A percentile compares a stretch with the other conserved stretches of the same genome.
These are phyloP conservation scores for Caenorhabditis sinica DNA, from an alignment of 2,888 invertebrate genomes.

Conservation along the genomic window DNA sequence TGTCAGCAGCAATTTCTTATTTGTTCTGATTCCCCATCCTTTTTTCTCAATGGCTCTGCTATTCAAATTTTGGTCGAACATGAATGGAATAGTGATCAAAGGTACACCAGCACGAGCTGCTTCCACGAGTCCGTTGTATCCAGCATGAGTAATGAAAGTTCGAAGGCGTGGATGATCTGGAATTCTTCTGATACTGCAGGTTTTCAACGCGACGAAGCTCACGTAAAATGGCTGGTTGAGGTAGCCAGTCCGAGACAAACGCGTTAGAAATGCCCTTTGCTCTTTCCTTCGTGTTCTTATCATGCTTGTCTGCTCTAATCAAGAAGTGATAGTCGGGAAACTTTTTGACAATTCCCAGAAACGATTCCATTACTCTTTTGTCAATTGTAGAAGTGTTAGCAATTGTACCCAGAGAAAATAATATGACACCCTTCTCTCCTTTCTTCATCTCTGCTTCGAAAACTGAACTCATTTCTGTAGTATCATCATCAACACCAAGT, in stretches of 20 bases:
- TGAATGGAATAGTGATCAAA: slow-evolving; percentile 72
- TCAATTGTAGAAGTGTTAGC: slow-evolving; percentile 72
- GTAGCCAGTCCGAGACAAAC: slow-evolving; percentile 72
- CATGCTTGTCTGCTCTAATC: slow-evolving; percentile 72
- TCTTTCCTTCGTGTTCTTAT: slow-evolving; percentile 61
- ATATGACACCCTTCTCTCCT: slow-evolving; percentile 74
- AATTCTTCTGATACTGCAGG: background rate
- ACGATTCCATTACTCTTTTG: slow-evolving; percentile 66
- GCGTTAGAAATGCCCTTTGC: slow-evolving; percentile 63
- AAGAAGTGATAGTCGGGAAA: slow-evolving; percentile 77
- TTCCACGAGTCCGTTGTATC: slow-evolving; percentile 80
- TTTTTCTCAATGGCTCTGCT: slow-evolving; percentile 61
- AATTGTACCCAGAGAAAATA: slow-evolving; percentile 76
- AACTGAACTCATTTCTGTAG: slow-evolving; percentile 34
- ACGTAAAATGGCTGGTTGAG: slow-evolving; percentile 72
- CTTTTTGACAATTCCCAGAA: slow-evolving; percentile 68
- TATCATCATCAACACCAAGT: slow-evolving; percentile 60
- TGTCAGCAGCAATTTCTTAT: slow-evolving; percentile 43
- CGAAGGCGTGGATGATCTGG: slow-evolving; percentile 74
- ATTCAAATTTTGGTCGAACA: slow-evolving; percentile 71
- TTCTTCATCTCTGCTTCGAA: slow-evolving; percentile 68
- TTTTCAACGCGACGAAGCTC: background rate
- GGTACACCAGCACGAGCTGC: slow-evolving; percentile 76
- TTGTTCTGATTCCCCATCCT: slow-evolving; percentile 59
- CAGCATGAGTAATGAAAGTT: slow-evolving; percentile 79